Evolutionary conservation across 1,140 invertebrate genomes (phyloP).

Genomic region (Dendroctonus ponderosae): DNA sequence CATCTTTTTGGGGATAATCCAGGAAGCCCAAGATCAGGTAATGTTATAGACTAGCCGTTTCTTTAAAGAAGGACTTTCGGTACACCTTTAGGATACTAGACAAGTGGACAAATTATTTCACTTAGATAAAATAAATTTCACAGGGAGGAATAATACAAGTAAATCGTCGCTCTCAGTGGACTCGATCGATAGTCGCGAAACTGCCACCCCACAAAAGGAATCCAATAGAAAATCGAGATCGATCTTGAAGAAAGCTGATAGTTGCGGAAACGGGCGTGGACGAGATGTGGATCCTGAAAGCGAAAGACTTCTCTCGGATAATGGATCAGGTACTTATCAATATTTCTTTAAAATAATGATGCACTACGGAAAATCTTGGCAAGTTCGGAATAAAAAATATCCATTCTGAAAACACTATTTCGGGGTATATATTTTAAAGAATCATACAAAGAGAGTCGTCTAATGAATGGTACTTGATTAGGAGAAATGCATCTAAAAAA

Average conservation of each 20-base stretch:
- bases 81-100: no score
- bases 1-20: slow-evolving; percentile 68
- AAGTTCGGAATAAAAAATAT: slow-evolving; percentile 1
- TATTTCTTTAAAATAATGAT: not conserved
- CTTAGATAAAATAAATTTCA: slow-evolving; percentile 37
- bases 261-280: slow-evolving; percentile 52
- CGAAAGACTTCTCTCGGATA: slow-evolving; percentile 72
- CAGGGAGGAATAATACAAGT: slow-evolving; percentile 61
- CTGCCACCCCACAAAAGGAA: slow-evolving; percentile 61
- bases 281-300: slow-evolving; percentile 66
- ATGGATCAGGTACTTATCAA: slow-evolving; percentile 49
- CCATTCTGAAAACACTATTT: no score
- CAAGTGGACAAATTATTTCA: no score
- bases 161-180: slow-evolving; percentile 71
- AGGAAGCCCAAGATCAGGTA: slow-evolving; percentile 55
- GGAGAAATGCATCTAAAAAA: not conserved
- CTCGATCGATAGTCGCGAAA: slow-evolving; percentile 61
- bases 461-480: no score
- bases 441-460: no score
- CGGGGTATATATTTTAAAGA: no score
- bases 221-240: slow-evolving; percentile 69
- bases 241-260: slow-evolving; percentile 73
- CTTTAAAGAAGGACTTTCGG: no score
- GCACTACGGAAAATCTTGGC: not conserved
- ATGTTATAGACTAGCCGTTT: slow-evolving; percentile 14